phyloP scores from a whole-genome alignment of 2,888 invertebrate genomes.

The Brenthis ino region DNA sequence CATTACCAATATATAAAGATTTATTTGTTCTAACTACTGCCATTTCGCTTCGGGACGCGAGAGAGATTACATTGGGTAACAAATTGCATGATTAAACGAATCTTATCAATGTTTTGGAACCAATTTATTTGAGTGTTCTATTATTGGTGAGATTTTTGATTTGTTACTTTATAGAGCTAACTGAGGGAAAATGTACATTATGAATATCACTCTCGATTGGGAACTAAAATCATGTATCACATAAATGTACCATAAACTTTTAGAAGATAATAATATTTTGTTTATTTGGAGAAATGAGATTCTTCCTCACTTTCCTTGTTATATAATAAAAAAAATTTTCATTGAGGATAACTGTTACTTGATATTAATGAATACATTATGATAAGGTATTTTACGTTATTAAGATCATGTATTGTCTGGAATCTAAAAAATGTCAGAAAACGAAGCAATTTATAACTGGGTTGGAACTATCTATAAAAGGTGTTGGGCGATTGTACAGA shows the following conservation, averaged over 20 bases:
- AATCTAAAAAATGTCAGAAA: neutral
- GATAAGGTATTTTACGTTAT: neutral
- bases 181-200: constrained; percentile 14
- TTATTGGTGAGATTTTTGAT: constrained; percentile 40
- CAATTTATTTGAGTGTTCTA: constrained; percentile 59
- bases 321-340: neutral
- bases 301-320: neutral
- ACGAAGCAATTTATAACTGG: constrained; percentile 58
- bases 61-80: constrained; percentile 40
- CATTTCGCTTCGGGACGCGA: constrained; percentile 34
- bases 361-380: no score
- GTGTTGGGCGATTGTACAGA: constrained; percentile 51
- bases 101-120: constrained; percentile 43
- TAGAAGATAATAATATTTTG: neutral
- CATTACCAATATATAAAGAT: constrained; percentile 51
- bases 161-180: constrained; percentile 28
- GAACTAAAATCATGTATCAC: constrained; percentile 12
- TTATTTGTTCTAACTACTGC: constrained; percentile 44
- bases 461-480: constrained; percentile 9
- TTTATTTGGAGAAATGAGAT: neutral
- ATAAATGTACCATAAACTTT: constrained; percentile 11
- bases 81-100: constrained; percentile 41
- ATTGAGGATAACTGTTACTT: neutral
- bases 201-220: constrained; percentile 1
- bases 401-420: neutral